Conservation (phyloP, 2,113 vertebrate genomes). For the Ascaphus truei region DNA sequence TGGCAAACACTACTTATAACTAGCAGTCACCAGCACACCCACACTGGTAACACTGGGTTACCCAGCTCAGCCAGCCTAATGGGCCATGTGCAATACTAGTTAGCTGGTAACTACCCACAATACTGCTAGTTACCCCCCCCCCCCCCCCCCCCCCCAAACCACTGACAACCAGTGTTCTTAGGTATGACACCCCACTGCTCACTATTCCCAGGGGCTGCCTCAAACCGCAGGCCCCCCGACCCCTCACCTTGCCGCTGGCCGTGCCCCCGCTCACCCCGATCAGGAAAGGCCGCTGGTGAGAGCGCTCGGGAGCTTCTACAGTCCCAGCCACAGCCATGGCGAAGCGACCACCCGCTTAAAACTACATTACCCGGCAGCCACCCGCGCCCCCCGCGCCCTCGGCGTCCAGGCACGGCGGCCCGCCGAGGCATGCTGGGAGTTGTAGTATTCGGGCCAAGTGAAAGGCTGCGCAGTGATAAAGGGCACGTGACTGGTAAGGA, state of each 20-base stretch:
- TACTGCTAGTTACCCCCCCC: neutral
- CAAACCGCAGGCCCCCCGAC: neutral
- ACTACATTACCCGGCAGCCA: constrained; percentile 41
- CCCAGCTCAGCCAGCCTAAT: too few species aligned
- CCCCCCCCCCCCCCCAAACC: neutral
- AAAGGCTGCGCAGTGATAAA: neutral
- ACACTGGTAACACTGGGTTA: too few species aligned
- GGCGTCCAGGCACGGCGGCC: neutral
- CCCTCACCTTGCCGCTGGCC: constrained; percentile 84
- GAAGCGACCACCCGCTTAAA: neutral
- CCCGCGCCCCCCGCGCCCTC: neutral
- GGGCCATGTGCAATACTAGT: too few species aligned
- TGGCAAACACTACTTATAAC: too few species aligned
- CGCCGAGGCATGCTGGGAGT: constrained; percentile 11
- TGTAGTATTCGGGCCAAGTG: neutral
- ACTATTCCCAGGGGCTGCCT: too few species aligned
- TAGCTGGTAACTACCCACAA: neutral
- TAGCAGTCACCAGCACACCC: too few species aligned
- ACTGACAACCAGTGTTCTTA: too few species aligned
- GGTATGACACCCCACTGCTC: too few species aligned
- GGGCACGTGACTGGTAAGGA: neutral
- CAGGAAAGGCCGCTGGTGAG: constrained; percentile 77
- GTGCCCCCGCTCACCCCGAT: constrained; percentile 92
- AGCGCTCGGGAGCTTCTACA: constrained; percentile 60
- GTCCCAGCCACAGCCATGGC: constrained; percentile 62